phyloP scores from a whole-genome alignment of 2,888 invertebrate species.

The Leucoptera coffeella region DNA sequence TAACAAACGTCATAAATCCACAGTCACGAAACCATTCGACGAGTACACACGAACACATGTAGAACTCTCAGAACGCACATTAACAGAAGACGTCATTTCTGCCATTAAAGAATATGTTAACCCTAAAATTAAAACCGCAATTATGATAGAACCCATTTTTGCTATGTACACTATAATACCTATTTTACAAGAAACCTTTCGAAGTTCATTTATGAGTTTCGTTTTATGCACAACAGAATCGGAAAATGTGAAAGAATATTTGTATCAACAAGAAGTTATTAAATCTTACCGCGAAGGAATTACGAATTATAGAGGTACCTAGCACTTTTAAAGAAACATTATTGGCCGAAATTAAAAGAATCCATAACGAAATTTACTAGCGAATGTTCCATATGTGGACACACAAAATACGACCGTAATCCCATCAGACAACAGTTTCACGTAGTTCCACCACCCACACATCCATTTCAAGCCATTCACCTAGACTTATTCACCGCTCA shows the following conservation, averaged over 20 bases:
- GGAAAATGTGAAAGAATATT: no score
- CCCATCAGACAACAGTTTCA: no score
- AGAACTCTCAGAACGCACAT: background rate
- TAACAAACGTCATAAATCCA: background rate
- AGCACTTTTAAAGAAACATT: slow-evolving; percentile 2
- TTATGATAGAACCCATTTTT: background rate
- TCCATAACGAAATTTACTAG: slow-evolving; percentile 3
- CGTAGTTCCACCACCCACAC: no score
- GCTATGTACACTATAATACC: no score
- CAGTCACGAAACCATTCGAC: slow-evolving; percentile 1
- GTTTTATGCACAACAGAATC: no score
- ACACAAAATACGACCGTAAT: slow-evolving; percentile 8
- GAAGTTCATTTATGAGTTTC: no score
- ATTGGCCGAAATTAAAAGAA: slow-evolving; percentile 4
- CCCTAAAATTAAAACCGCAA: background rate
- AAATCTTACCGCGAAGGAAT: slow-evolving; percentile 3
- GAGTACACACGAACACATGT: background rate
- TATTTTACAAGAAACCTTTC: no score
- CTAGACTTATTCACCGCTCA: no score
- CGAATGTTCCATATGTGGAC: slow-evolving; percentile 3
- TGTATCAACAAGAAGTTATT: no score
- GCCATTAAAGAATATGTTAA: no score
- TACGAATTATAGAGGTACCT: slow-evolving; percentile 4
- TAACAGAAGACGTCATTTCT: no score
- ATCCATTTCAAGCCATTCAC: no score